These are phyloP conservation scores for Drosophila nasuta DNA, from an alignment of 1,140 invertebrate genomes.

Conservation along the genomic window DNA sequence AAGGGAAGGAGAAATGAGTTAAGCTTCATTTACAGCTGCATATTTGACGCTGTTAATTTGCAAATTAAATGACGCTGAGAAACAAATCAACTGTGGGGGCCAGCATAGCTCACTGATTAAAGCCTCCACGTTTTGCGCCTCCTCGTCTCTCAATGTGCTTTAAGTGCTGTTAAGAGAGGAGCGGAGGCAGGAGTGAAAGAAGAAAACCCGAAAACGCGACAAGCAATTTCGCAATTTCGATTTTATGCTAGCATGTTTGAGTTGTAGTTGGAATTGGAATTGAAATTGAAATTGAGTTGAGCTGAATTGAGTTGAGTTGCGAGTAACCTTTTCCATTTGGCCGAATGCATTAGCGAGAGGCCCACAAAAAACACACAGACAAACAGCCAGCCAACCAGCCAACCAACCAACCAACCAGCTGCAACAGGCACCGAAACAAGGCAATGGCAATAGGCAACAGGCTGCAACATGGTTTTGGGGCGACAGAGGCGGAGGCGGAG, in stretches of 20 bases:
- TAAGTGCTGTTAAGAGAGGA: background rate
- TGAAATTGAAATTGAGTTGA: constrained; percentile 4
- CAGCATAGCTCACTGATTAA: constrained; percentile 28
- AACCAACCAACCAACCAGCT: too few species aligned
- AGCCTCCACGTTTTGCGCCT: background rate
- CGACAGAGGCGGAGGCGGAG: background rate
- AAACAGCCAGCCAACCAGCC: too few species aligned
- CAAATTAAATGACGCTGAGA: constrained; percentile 19
- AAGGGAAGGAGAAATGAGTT: background rate
- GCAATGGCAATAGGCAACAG: too few species aligned
- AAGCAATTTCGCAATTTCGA: constrained; percentile 34
- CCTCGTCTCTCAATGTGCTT: background rate
- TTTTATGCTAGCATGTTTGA: constrained; percentile 24
- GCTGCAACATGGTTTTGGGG: too few species aligned
- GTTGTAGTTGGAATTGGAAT: constrained; percentile 10
- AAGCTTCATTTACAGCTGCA: background rate
- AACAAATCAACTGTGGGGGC: constrained; percentile 18
- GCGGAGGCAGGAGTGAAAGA: too few species aligned
- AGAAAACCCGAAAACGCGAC: constrained; percentile 12
- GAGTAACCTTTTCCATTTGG: constrained; percentile 23
- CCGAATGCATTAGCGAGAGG: constrained; percentile 32
- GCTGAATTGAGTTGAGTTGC: background rate
- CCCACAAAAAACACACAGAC: too few species aligned
- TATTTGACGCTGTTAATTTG: constrained; percentile 29
- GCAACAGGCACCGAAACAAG: too few species aligned